phyloP scores from a whole-genome alignment of 2,888 invertebrate genomes.

The Dryomyza anilis region DNA sequence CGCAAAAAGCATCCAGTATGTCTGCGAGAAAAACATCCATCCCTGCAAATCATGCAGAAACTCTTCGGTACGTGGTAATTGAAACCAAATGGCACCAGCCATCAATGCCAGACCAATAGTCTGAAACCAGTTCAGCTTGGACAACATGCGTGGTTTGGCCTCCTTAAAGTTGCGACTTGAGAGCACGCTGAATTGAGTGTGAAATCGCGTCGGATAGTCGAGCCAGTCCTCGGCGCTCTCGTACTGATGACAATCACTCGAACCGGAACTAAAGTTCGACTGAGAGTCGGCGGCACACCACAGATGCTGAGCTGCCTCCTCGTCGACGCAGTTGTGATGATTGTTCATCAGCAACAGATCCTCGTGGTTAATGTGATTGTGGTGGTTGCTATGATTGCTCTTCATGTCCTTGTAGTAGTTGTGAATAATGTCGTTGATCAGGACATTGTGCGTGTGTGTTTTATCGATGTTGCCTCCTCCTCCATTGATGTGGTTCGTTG shows the following conservation, averaged over 20 bases:
- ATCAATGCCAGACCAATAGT: conserved; percentile 73
- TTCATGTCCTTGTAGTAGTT: conserved; percentile 50
- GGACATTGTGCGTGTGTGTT: conserved; percentile 44
- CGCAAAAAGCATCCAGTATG: conserved; percentile 82
- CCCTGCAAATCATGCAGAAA: conserved; percentile 79
- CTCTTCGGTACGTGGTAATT: conserved; percentile 75
- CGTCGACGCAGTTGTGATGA: conserved; percentile 37
- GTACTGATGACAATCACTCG: conserved; percentile 61
- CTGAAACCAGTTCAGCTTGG: conserved; percentile 78
- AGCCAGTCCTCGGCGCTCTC: conserved; percentile 67
- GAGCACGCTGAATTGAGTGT: conserved; percentile 77
- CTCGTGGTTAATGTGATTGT: conserved; percentile 36
- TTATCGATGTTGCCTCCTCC: conserved; percentile 29
- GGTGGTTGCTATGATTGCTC: conserved; percentile 39
- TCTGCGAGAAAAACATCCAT: conserved; percentile 84
- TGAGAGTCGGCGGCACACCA: conserved; percentile 68
- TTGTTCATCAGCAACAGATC: conserved; percentile 33
- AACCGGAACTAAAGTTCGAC: conserved; percentile 69
- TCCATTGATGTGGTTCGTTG: conserved; percentile 37
- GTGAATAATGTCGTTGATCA: conserved; percentile 53
- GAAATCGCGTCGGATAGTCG: conserved; percentile 78
- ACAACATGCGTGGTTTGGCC: conserved; percentile 76
- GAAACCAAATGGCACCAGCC: conserved; percentile 79
- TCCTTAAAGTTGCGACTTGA: conserved; percentile 78
- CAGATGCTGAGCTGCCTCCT: conserved; percentile 58